A percentile compares a stretch with the other conserved stretches of the same genome.
Evolutionary conservation across 1,140 invertebrate species (phyloP).

Genomic region (Euwallacea similis): DNA sequence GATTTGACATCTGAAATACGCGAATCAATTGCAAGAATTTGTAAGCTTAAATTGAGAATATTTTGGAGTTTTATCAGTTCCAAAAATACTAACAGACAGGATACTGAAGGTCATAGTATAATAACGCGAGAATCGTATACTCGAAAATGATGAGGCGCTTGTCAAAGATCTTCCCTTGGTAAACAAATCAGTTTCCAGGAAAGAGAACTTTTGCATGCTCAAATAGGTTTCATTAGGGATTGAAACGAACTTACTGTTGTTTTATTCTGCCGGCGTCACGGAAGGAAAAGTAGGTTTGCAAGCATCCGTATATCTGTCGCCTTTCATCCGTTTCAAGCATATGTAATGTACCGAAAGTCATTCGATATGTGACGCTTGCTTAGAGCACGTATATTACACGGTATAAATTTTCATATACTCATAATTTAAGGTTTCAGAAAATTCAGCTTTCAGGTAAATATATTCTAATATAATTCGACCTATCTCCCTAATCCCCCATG

Average conservation of each 20-base stretch:
- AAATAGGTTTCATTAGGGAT: slow-evolving; percentile 2
- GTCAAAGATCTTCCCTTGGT: too few relatives aligned
- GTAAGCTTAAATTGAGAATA: too few relatives aligned
- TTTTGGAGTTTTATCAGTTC: too few relatives aligned
- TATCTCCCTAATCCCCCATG: slow-evolving; percentile 7
- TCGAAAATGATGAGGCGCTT: too few relatives aligned
- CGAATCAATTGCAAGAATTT: too few relatives aligned
- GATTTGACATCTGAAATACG: too few relatives aligned
- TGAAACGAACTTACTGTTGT: background rate
- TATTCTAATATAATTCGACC: slow-evolving; percentile 9
- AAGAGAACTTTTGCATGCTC: background rate
- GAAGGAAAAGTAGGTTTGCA: slow-evolving; percentile 6
- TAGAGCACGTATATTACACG: background rate
- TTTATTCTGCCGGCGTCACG: background rate
- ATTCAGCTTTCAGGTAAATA: background rate
- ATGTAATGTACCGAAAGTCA: slow-evolving; percentile 16
- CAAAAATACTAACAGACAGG: too few relatives aligned
- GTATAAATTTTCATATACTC: background rate
- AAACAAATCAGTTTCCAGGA: too few relatives aligned
- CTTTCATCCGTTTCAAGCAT: slow-evolving; percentile 6
- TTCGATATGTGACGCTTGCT: slow-evolving; percentile 14
- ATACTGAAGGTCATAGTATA: too few relatives aligned
- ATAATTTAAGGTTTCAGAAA: slow-evolving; percentile 4
- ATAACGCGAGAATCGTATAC: too few relatives aligned
- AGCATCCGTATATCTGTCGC: slow-evolving; percentile 15